phyloP scores from a whole-genome alignment of 2,797 vertebrate genomes.

The Trichosurus vulpecula region DNA sequence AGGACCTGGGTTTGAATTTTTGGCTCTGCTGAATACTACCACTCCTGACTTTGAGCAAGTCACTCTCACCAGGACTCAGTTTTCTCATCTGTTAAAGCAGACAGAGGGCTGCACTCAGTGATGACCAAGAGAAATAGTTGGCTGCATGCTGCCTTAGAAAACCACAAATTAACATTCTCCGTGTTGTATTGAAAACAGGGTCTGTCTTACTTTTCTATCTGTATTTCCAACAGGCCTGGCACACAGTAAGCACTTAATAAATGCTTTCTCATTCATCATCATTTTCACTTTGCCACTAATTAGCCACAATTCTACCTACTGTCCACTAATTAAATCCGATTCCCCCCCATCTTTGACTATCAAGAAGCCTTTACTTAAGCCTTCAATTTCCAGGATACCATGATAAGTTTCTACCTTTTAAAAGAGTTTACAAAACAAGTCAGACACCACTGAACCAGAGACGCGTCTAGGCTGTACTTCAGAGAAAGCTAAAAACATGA shows the following conservation, averaged over 20 bases:
- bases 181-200: neutral
- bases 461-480: neutral
- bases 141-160: neutral
- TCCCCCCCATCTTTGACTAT: neutral
- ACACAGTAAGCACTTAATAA: neutral
- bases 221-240: neutral
- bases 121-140: neutral
- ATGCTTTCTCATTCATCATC: neutral
- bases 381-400: neutral
- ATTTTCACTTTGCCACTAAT: neutral
- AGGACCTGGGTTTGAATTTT: constrained; percentile 11
- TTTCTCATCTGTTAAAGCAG: neutral
- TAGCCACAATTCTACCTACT: neutral
- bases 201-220: neutral
- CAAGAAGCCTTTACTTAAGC: neutral
- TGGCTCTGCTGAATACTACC: neutral
- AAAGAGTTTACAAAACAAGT: neutral
- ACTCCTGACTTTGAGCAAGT: neutral
- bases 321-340: neutral
- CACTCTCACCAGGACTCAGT: neutral
- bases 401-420: neutral
- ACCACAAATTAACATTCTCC: neutral
- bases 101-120: neutral
- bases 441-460: neutral
- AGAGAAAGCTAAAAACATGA: neutral